A percentile compares a stretch with the other conserved stretches of the same genome.
Conservation (phyloP, 1,140 invertebrate genomes). For the Drosophila prosaltans region DNA sequence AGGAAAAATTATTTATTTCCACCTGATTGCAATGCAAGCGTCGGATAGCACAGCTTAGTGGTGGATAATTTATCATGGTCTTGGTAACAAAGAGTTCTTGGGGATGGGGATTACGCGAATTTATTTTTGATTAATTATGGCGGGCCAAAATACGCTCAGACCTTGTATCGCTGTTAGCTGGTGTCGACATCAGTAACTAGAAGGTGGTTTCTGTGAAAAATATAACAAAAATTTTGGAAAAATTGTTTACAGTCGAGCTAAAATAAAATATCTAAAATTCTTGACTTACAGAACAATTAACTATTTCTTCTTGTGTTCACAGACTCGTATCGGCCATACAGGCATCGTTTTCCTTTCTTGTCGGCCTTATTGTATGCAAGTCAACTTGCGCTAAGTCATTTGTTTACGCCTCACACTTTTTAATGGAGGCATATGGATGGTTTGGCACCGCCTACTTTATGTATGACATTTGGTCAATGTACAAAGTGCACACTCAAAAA, state of each 20-base stretch:
- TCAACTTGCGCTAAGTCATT: slow-evolving; percentile 87
- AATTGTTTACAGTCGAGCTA: not conserved
- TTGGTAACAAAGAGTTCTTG: slow-evolving; percentile 29
- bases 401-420: slow-evolving; percentile 86
- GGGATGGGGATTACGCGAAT: not conserved
- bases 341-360: slow-evolving; percentile 86
- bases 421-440: slow-evolving; percentile 89
- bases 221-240: slow-evolving; percentile 2
- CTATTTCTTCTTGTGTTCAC: slow-evolving; percentile 52
- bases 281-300: not conserved
- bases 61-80: slow-evolving; percentile 44
- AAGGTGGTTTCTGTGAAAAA: not conserved
- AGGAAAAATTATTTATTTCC: not conserved
- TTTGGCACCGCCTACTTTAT: slow-evolving; percentile 91
- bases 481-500: slow-evolving; percentile 85
- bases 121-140: slow-evolving; percentile 3
- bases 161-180: not conserved
- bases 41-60: not conserved
- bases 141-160: slow-evolving; percentile 16
- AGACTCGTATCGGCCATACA: slow-evolving; percentile 88
- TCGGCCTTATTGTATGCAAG: slow-evolving; percentile 86
- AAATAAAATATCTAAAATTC: not conserved
- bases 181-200: not conserved
- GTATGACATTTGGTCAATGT: slow-evolving; percentile 90
- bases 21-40: not conserved